phyloP scores from a whole-genome alignment of 2,797 vertebrate genomes.

The Poeciliopsis gracilis region DNA sequence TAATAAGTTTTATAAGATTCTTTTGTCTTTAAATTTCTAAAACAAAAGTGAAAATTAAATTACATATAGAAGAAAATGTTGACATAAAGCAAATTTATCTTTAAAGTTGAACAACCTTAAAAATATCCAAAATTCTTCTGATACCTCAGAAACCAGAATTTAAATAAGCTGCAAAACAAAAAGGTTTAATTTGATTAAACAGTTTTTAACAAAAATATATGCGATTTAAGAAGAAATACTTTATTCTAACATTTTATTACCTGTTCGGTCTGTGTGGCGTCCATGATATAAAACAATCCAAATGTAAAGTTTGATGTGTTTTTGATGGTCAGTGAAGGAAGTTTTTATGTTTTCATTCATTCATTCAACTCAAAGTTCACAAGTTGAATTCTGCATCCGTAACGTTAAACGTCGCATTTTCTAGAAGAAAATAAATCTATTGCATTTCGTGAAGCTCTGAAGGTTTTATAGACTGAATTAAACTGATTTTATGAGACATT shows the following conservation, averaged over 20 bases:
- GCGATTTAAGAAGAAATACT: neutral
- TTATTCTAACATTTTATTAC: neutral
- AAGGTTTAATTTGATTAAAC: conserved; percentile 1
- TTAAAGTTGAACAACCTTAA: neutral
- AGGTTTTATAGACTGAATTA: neutral
- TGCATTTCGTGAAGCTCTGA: neutral
- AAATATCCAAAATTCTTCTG: neutral
- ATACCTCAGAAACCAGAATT: neutral
- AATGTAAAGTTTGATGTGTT: neutral
- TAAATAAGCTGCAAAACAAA: neutral
- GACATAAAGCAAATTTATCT: neutral
- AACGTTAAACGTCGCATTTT: neutral
- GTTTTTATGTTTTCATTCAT: neutral
- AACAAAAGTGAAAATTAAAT: neutral
- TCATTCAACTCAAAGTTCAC: neutral
- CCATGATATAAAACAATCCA: neutral
- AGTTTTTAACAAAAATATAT: neutral
- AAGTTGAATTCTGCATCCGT: neutral
- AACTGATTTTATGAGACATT: neutral
- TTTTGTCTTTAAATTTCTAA: neutral
- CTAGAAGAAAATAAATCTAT: neutral
- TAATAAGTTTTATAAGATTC: neutral
- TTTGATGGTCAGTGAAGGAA: neutral
- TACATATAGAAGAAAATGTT: neutral
- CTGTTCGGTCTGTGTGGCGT: neutral